These are phyloP conservation scores for Aplysina aerophoba DNA, from an alignment of 37 sponge, comb jelly and placozoan genomes.

Conservation along the genomic window DNA sequence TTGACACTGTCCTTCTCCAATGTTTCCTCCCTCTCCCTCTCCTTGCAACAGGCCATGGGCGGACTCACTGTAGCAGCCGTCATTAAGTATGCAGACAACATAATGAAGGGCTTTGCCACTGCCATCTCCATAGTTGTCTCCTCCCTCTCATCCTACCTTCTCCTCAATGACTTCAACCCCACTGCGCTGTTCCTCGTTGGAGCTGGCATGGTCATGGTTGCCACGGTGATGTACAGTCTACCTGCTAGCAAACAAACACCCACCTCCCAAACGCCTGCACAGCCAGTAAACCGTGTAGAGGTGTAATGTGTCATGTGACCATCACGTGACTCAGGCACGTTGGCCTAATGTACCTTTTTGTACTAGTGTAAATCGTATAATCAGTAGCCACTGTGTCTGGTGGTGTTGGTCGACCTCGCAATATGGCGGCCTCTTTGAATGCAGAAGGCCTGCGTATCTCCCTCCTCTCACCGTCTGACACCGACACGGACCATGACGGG, in stretches of 20 bases:
- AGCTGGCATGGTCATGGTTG: slow-evolving; percentile 59
- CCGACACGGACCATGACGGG: background rate
- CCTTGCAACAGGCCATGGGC: slow-evolving; percentile 76
- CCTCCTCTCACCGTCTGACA: background rate
- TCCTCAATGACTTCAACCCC: slow-evolving; percentile 80
- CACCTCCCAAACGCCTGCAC: too few species aligned
- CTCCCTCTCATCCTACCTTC: slow-evolving; percentile 78
- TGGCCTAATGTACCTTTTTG: too few species aligned
- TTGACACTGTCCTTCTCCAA: background rate
- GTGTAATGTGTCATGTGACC: too few species aligned
- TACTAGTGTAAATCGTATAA: background rate
- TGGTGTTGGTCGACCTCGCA: too few species aligned
- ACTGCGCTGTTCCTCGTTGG: slow-evolving; percentile 58
- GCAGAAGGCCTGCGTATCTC: background rate
- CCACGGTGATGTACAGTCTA: slow-evolving; percentile 69
- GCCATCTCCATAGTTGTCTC: slow-evolving; percentile 91
- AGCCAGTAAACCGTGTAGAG: too few species aligned
- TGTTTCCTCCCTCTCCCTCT: background rate
- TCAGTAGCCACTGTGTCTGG: too few species aligned
- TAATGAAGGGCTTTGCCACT: slow-evolving; percentile 97
- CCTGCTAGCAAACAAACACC: background rate
- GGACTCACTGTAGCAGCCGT: slow-evolving; percentile 91
- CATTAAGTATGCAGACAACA: slow-evolving; percentile 99
- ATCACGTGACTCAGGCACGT: too few species aligned
- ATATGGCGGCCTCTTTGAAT: too few species aligned